Base-by-base conservation (phyloP, 2,888 invertebrate genomes). In the Branchellion lobata region DNA sequence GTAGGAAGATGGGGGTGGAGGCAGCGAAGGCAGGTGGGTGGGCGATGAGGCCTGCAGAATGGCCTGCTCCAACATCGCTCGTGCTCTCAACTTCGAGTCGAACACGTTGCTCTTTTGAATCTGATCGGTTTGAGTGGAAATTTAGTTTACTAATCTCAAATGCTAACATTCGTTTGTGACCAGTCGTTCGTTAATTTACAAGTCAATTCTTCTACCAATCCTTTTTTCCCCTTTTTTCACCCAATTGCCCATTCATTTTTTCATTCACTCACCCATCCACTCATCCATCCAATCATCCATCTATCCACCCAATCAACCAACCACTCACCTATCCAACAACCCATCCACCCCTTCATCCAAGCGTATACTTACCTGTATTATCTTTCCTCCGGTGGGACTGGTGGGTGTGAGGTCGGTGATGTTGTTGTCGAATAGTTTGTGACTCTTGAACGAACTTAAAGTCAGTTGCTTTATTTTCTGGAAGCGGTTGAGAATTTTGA, bases 31-130 rank as follows among this genome's bases (percentile, higher is more conserved):
- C 36, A 2, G 80, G 40, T 31, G 61, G 61, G 40, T n/a, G n/a
- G n/a, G n/a, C n/a, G n/a, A 68, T 24, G 33, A 47, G 51, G 78
- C 91, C 84, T 92, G 92, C 78, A 91, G 88, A 87, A 92, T 91
- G 27, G 93, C 92, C 84, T 93, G 92, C 85, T 94, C 93, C 84
- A 94, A 90, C 87, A 95, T 90, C 87, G 92, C 91, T 87, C 93
- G 91, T 84, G 94, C 94, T 88, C 93, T 89, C 89, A 94, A 93
- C 87, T 93, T 92, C 84, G 94, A 90, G 89, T 94, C 93, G 8
- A 27, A 29, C 31, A 77, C 34, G 31, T 65, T 65, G 18, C 33
- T 31, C 31, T 77, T 77, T 34, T 77, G 77, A 1, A 65, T 65
- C 77, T 77, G 61, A 24, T 1, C 8, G 47, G 47, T 47, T 47